A percentile compares a stretch with the other conserved stretches of the same genome.
Conservation (phyloP, 1,140 invertebrate species). For the Myzus persicae region DNA sequence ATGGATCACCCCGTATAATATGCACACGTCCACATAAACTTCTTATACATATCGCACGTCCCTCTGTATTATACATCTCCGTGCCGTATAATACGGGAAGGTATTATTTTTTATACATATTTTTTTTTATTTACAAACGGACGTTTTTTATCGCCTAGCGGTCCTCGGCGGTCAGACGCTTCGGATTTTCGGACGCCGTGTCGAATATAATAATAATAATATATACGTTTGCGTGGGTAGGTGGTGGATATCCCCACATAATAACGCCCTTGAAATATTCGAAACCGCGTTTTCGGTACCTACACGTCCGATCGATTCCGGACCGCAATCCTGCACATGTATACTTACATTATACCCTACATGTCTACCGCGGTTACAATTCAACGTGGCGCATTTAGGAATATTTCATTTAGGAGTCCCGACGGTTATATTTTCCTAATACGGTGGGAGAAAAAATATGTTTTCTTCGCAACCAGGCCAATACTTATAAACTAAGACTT, state of each 20-base stretch:
- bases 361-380: not conserved
- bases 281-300: not conserved
- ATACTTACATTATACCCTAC: not conserved
- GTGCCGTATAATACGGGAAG: not conserved
- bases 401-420: not conserved
- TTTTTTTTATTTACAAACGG: not conserved
- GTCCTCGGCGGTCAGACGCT: not conserved
- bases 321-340: not conserved
- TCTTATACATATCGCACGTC: not conserved
- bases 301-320: not conserved
- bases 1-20: not conserved
- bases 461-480: too few relatives aligned
- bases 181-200: not conserved
- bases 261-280: not conserved
- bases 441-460: not conserved
- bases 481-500: too few relatives aligned
- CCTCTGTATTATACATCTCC: not conserved
- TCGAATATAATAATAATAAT: not conserved
- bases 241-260: not conserved
- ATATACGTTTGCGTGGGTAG: not conserved
- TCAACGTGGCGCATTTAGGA: not conserved
- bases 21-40: not conserved
- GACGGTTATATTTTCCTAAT: not conserved
- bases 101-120: not conserved
- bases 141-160: not conserved